These are phyloP conservation scores for Tetramorium bicarinatum DNA, from an alignment of 2,888 invertebrate species.

Conservation along the genomic window DNA sequence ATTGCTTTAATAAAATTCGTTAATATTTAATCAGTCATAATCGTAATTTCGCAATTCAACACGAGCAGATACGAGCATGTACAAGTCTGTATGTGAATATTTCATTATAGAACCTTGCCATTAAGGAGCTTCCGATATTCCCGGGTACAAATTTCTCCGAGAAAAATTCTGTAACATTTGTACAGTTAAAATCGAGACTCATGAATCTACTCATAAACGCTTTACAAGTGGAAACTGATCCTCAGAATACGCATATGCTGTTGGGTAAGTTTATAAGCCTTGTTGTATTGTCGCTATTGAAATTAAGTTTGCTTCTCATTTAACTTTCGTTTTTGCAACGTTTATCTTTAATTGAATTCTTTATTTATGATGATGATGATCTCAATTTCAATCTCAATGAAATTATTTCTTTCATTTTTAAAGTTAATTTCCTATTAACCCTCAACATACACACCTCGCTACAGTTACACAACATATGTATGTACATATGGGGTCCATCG, in stretches of 20 bases:
- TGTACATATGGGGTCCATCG: too few relatives aligned
- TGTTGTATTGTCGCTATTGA: constrained; percentile 22
- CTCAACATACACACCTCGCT: too few relatives aligned
- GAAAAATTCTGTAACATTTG: constrained; percentile 88
- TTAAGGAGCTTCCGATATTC: constrained; percentile 89
- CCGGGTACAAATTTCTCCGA: constrained; percentile 74
- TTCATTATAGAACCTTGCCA: constrained; percentile 88
- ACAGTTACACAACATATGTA: too few relatives aligned
- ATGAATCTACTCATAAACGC: constrained; percentile 94
- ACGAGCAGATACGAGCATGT: not conserved
- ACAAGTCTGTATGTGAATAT: not conserved
- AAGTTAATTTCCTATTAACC: not conserved
- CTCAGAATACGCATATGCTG: constrained; percentile 95
- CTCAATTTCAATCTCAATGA: not conserved
- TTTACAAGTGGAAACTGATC: constrained; percentile 94
- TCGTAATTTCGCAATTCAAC: not conserved
- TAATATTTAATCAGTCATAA: constrained; percentile 10
- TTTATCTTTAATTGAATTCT: not conserved
- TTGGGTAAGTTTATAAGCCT: constrained; percentile 87
- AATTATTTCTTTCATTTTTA: not conserved
- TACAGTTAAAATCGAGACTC: constrained; percentile 91
- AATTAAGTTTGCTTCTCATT: constrained; percentile 5
- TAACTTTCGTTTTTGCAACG: constrained; percentile 6
- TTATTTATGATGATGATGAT: not conserved
- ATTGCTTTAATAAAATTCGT: constrained; percentile 30